A percentile compares a stretch with the other conserved stretches of the same genome.
Evolutionary conservation across 2,113 vertebrate genomes (phyloP).

Genomic region (Sus scrofa): DNA sequence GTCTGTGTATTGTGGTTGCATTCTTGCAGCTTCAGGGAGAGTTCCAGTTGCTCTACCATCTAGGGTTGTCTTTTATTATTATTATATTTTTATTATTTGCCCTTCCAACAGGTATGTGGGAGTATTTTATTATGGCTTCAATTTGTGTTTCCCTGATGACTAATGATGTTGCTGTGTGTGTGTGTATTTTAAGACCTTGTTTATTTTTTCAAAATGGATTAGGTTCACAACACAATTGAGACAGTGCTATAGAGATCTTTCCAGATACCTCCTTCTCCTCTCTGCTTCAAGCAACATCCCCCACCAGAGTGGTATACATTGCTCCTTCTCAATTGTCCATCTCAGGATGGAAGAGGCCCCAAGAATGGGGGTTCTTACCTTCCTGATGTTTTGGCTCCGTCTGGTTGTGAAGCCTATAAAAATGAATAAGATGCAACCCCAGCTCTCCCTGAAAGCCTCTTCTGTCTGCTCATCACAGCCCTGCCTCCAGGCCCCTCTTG

Average conservation of each 20-base stretch:
- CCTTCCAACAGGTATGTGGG: neutral
- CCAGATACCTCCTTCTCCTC: neutral
- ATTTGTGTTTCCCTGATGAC: neutral
- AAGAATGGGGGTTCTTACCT: neutral
- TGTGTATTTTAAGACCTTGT: neutral
- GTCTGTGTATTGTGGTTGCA: neutral
- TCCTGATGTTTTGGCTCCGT: neutral
- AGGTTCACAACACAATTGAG: neutral
- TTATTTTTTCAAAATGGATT: neutral
- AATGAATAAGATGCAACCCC: neutral
- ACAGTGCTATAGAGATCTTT: neutral
- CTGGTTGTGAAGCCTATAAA: neutral
- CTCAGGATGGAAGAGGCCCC: too few relatives aligned
- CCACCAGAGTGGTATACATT: too few relatives aligned
- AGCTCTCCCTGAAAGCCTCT: neutral
- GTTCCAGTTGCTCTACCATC: neutral
- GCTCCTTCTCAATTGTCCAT: too few relatives aligned
- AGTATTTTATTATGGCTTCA: neutral
- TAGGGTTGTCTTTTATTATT: neutral
- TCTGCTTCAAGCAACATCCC: neutral
- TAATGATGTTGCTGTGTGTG: neutral
- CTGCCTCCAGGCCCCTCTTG: neutral
- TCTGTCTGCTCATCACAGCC: neutral
- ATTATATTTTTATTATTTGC: neutral
- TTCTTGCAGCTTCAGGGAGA: neutral